phyloP scores from a whole-genome alignment of 2,113 vertebrate species.

The Blennius ocellaris region DNA sequence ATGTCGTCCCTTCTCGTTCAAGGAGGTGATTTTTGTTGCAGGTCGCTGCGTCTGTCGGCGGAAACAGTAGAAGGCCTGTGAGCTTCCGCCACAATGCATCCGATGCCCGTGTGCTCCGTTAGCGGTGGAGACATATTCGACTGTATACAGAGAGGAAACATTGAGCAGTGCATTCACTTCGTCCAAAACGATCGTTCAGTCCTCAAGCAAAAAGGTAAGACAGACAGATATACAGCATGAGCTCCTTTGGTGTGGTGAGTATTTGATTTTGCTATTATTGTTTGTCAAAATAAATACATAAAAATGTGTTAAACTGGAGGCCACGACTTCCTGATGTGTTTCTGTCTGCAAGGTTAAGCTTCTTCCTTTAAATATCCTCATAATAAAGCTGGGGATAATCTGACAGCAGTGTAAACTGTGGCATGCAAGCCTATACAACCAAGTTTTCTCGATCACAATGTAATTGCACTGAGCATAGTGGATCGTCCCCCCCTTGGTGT shows the following conservation, averaged over 20 bases:
- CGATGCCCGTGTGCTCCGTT: constrained; percentile 42
- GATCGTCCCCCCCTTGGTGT: constrained; percentile 6
- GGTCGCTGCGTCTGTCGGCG: constrained; percentile 1
- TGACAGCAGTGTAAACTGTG: not conserved
- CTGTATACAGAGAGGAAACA: constrained; percentile 76
- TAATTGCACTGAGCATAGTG: not conserved
- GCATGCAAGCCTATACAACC: not conserved
- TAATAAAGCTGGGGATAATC: constrained; percentile 9
- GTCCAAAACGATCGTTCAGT: constrained; percentile 73
- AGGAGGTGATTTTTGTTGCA: constrained; percentile 11
- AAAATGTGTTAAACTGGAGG: not conserved
- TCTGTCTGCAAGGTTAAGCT: constrained; percentile 8
- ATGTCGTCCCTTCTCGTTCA: constrained; percentile 16
- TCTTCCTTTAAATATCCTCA: not conserved
- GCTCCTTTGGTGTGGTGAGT: not conserved
- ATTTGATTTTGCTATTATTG: not conserved
- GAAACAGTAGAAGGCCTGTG: not conserved
- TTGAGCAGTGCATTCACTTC: constrained; percentile 73
- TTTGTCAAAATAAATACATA: not conserved
- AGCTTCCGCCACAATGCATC: constrained; percentile 58
- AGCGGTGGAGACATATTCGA: constrained; percentile 78
- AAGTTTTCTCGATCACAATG: no score
- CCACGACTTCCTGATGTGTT: constrained; percentile 6
- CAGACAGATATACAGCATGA: not conserved
- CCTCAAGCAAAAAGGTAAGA: constrained; percentile 79